Base-by-base conservation (phyloP, 1,140 invertebrate species). In the Cephus cinctus region DNA sequence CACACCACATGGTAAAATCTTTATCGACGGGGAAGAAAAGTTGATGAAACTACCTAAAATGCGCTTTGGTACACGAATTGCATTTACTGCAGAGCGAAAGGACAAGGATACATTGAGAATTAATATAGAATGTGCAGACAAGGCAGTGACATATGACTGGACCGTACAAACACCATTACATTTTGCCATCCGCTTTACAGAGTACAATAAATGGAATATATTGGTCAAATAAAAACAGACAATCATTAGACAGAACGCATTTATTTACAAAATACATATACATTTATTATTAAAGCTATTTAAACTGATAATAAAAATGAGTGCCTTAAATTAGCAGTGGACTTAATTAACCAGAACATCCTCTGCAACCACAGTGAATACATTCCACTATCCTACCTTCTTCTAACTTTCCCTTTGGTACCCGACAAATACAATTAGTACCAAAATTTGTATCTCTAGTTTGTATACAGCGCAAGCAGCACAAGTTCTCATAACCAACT, bases 381-480 rank as follows among this genome's bases (percentile, higher is more conserved):
- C 96, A 98, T 70, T 98, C 95, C 0, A 98, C 94, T 65, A 98
- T 94, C 65, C 93, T 87, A 4, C 94, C 94, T 83, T 98, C 96
- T 80, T 99, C 96, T 6, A 99, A 73, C 79, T 99, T 99, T 22
- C 88, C 88, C 76, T 99, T 98, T 1, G 98, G 98, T 3, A 99
- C 98, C 52, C 98, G 78, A 70, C 98, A 99, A 52, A 99, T 98
- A 66, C 98, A 99, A 73, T 98, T 99, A 0, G 98, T 99, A 2
- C 92, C 94, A 79, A 99, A 99, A 77, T 99, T 99, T 2, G 98
- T 99, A 65, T 99, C 96, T 63, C 96, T 84, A 0, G 94, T 93
- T 68, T 99, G 98, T 65, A 99, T 98, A 70, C 98, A 99, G 8
- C 96, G 80, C n/a, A 99, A 77, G 73, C 98, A 99, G 66, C 98